Evolutionary conservation across 2,113 vertebrate genomes (phyloP).

Genomic region (Cisticola juncidis): DNA sequence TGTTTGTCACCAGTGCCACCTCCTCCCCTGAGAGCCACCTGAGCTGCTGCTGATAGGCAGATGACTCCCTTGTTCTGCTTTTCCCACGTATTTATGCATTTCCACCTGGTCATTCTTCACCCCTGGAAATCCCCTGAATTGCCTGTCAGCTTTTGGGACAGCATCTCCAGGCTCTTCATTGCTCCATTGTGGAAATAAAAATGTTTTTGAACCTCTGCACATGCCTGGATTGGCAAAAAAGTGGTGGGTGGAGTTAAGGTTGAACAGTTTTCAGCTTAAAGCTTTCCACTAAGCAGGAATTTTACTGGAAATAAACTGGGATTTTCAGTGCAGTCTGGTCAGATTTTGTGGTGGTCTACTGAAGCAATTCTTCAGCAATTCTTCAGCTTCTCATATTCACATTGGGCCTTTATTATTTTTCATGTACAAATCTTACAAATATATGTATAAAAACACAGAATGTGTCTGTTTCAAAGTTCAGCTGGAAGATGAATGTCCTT

Average conservation of each 20-base stretch:
- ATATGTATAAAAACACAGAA: rapidly evolving
- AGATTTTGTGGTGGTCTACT: not conserved
- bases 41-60: slow-evolving; percentile 42
- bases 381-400: not conserved
- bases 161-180: not conserved
- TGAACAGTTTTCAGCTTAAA: not conserved
- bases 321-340: not conserved
- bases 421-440: not conserved
- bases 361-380: not conserved
- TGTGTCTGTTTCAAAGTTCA: not conserved
- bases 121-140: not conserved
- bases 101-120: not conserved
- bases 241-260: not conserved
- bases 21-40: slow-evolving; percentile 43
- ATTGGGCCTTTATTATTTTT: not conserved
- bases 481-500: not conserved
- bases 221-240: not conserved
- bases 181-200: not conserved
- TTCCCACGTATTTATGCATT: not conserved
- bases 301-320: not conserved
- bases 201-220: not conserved
- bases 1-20: slow-evolving; percentile 14
- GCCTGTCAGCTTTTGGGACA: not conserved
- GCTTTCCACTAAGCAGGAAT: not conserved
- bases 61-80: not conserved